These are phyloP conservation scores for Scatophagus argus DNA, from an alignment of 2,113 vertebrate species.

Conservation along the genomic window DNA sequence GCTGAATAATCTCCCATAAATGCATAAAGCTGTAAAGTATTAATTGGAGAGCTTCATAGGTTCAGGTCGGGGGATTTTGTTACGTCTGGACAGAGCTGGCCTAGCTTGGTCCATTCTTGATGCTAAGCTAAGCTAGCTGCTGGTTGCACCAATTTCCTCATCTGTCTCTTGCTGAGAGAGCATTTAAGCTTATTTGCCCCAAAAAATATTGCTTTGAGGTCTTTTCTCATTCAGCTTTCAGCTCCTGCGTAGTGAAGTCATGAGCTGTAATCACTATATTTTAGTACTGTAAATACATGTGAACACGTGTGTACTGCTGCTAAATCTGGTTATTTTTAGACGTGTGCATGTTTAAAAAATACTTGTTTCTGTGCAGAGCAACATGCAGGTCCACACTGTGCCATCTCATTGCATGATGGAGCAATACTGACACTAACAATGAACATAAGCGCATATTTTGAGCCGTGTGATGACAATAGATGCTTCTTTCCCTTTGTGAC, in stretches of 20 bases:
- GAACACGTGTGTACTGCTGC: background rate
- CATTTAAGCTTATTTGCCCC: background rate
- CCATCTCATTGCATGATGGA: slow-evolving; percentile 49
- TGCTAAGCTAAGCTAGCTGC: background rate
- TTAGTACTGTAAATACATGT: background rate
- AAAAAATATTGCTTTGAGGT: background rate
- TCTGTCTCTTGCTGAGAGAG: no score
- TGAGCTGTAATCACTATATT: background rate
- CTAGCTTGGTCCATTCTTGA: background rate
- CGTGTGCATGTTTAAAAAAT: background rate
- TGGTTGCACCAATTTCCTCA: background rate
- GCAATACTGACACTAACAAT: slow-evolving; percentile 43
- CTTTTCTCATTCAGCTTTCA: background rate
- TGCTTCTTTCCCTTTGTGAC: slow-evolving; percentile 60
- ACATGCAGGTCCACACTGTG: background rate
- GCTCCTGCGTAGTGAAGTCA: background rate
- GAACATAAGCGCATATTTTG: slow-evolving; percentile 70
- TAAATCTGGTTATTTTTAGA: background rate
- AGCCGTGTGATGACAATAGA: slow-evolving; percentile 57
- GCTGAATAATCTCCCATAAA: background rate
- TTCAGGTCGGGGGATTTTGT: background rate
- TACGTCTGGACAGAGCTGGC: background rate
- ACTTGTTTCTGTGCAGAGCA: background rate
- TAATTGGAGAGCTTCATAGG: background rate
- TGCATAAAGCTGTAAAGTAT: no score